Conservation (phyloP, 2,888 invertebrate genomes). For the Nemotelus pantherinus region DNA sequence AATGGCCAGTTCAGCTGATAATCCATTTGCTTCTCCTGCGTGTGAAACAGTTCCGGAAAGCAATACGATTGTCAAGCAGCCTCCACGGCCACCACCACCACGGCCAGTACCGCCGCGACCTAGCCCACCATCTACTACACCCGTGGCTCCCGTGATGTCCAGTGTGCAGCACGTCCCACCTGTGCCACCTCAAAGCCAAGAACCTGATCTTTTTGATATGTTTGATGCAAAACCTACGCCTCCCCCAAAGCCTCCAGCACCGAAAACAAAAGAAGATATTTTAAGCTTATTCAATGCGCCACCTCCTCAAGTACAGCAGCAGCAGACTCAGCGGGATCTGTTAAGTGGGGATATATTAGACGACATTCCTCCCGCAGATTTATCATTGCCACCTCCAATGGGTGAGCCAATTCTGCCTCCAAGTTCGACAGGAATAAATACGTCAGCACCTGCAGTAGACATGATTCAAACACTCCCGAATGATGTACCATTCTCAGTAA, state of each 20-base stretch:
- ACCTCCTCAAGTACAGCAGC: conserved; percentile 62
- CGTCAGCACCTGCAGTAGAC: conserved; percentile 19
- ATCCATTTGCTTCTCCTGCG: conserved; percentile 61
- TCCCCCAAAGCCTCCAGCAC: conserved; percentile 66
- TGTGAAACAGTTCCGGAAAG: conserved; percentile 64
- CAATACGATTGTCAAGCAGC: conserved; percentile 66
- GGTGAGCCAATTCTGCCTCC: conserved; percentile 45
- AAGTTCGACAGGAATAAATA: neutral
- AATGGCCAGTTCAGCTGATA: conserved; percentile 57
- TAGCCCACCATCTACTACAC: conserved; percentile 61
- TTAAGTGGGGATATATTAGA: conserved; percentile 68
- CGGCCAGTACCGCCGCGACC: conserved; percentile 61
- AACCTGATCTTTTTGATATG: conserved; percentile 68
- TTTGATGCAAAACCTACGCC: conserved; percentile 65
- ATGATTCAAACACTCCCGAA: neutral
- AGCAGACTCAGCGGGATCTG: conserved; percentile 67
- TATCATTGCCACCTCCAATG: conserved; percentile 43
- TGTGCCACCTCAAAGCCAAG: conserved; percentile 50
- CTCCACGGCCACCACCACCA: conserved; percentile 65
- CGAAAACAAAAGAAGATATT: conserved; percentile 71
- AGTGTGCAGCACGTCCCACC: conserved; percentile 51
- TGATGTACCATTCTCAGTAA: conserved; percentile 4
- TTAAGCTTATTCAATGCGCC: conserved; percentile 68
- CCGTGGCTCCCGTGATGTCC: neutral
- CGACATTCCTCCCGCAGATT: conserved; percentile 49